Percentiles rank a stretch among this genome's conserved stretches.
phyloP scores from a whole-genome alignment of 2,113 vertebrate genomes.

The Platycercus adscitus region DNA sequence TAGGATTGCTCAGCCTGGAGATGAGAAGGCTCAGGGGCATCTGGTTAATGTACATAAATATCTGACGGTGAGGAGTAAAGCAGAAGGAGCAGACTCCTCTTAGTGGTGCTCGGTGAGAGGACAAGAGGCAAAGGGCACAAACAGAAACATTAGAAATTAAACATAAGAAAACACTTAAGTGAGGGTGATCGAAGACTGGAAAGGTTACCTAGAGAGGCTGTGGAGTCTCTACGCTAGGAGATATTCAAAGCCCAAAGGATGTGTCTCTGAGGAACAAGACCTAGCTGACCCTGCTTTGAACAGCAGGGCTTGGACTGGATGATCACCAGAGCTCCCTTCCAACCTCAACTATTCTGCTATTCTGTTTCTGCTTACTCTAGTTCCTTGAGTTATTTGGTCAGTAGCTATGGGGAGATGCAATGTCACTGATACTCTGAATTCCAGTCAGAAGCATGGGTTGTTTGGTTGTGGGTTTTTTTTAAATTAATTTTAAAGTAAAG shows the following conservation, averaged over 20 bases:
- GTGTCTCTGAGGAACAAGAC: background rate
- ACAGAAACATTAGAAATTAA: background rate
- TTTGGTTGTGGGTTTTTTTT: background rate
- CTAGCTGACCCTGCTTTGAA: background rate
- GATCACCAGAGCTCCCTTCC: background rate
- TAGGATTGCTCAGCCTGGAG: background rate
- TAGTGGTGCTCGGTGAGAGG: background rate
- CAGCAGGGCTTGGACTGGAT: background rate
- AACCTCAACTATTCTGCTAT: background rate
- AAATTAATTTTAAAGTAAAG: background rate
- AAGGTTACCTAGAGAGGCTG: background rate
- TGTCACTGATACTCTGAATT: background rate
- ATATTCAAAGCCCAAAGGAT: background rate
- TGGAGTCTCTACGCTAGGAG: background rate
- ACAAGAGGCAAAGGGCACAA: background rate
- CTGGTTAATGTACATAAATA: background rate
- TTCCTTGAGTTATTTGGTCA: background rate
- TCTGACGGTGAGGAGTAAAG: background rate
- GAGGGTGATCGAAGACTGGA: background rate
- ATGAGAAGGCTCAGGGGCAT: background rate
- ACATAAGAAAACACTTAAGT: background rate
- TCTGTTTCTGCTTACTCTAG: background rate
- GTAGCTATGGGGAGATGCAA: background rate
- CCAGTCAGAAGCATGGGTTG: background rate
- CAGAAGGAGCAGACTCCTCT: background rate